A percentile compares a stretch with the other conserved stretches of the same genome.
phyloP scores from a whole-genome alignment of 2,113 vertebrate species.

The Rhinoderma darwinii region DNA sequence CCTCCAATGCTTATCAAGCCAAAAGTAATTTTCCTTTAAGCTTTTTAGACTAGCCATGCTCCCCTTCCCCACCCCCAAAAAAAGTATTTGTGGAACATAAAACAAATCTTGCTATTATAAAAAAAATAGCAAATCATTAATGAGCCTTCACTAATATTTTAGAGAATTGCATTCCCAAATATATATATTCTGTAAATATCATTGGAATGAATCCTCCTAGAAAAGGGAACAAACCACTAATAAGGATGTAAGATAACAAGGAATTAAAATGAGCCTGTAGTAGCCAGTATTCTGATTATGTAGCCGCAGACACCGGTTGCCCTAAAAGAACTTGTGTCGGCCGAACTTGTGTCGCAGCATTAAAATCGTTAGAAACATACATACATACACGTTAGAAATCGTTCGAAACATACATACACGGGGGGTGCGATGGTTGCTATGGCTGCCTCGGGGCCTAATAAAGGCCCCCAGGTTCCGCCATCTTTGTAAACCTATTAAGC shows the following conservation, averaged over 20 bases:
- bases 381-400: too few relatives aligned
- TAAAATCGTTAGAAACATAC: too few relatives aligned
- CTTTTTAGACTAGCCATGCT: not conserved
- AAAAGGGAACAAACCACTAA: not conserved
- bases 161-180: not conserved
- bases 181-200: not conserved
- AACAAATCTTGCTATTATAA: not conserved
- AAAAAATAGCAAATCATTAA: not conserved
- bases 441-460: too few relatives aligned
- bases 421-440: too few relatives aligned
- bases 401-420: too few relatives aligned
- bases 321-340: too few relatives aligned
- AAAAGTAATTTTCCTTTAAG: not conserved
- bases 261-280: not conserved
- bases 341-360: too few relatives aligned
- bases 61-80: not conserved
- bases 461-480: too few relatives aligned
- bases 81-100: not conserved
- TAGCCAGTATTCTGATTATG: not conserved
- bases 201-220: not conserved
- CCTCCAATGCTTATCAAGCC: slow-evolving; percentile 4
- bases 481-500: too few relatives aligned
- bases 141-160: not conserved
- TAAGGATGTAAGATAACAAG: not conserved
- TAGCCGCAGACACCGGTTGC: too few relatives aligned